These are phyloP conservation scores for Lagorchestes hirsutus DNA, from an alignment of 2,797 vertebrate species.

Conservation along the genomic window DNA sequence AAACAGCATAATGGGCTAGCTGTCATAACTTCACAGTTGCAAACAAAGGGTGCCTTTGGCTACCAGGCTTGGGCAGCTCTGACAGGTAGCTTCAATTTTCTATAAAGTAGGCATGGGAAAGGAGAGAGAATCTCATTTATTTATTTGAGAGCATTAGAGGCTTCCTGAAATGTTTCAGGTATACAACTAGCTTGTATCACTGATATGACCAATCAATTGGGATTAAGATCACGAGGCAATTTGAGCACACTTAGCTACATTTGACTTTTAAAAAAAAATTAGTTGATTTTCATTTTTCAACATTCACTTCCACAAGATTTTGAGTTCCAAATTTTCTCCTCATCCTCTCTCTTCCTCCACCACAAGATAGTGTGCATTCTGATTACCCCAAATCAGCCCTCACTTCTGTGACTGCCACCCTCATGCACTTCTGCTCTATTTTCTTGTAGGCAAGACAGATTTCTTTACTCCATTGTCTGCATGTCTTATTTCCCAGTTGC, in stretches of 20 bases:
- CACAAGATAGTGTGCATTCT: too few relatives aligned
- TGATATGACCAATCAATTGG: not conserved
- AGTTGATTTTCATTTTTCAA: too few relatives aligned
- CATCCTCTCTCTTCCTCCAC: too few relatives aligned
- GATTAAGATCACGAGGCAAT: not conserved
- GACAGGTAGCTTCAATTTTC: not conserved
- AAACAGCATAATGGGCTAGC: not conserved
- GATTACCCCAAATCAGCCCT: too few relatives aligned
- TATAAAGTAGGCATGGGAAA: constrained; percentile 11
- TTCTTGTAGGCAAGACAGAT: too few relatives aligned
- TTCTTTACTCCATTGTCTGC: too few relatives aligned
- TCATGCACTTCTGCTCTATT: too few relatives aligned
- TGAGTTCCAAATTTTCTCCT: too few relatives aligned
- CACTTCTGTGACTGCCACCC: too few relatives aligned
- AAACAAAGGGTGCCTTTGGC: not conserved
- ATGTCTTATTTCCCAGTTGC: too few relatives aligned
- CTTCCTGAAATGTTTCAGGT: not conserved
- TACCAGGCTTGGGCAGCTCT: constrained; percentile 1
- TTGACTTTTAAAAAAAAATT: too few relatives aligned
- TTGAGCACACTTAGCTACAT: not conserved
- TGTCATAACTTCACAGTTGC: not conserved
- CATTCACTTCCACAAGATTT: too few relatives aligned
- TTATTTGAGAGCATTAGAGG: not conserved
- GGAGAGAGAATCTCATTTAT: not conserved
- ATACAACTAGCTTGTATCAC: not conserved